Conservation (phyloP, 2,888 invertebrate species). For the Cosmopolites sordidus region DNA sequence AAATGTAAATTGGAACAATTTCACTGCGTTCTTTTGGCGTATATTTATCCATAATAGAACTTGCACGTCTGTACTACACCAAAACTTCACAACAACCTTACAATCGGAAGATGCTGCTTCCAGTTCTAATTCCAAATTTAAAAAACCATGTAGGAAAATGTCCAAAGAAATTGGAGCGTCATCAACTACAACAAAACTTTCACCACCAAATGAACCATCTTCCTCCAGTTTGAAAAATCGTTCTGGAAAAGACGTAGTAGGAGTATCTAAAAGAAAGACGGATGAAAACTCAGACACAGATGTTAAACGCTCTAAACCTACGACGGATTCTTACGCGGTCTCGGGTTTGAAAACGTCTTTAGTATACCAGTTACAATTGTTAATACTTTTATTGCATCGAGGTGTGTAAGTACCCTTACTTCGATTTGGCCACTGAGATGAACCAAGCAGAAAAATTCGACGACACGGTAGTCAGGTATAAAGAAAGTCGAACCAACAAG, state of each 20-base stretch:
- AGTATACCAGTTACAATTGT: conserved; percentile 14
- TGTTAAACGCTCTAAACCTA: background rate
- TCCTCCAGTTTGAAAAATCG: too few species aligned
- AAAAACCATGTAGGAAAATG: background rate
- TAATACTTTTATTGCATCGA: conserved; percentile 14
- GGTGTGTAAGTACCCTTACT: conserved; percentile 3
- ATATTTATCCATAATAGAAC: too few species aligned
- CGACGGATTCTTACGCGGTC: background rate
- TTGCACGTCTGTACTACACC: too few species aligned
- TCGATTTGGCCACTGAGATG: conserved; percentile 22
- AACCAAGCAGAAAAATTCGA: conserved; percentile 26
- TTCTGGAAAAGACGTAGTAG: too few species aligned
- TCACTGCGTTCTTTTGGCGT: too few species aligned
- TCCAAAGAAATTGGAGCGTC: too few species aligned
- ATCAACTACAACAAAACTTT: too few species aligned
- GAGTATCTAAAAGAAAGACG: too few species aligned
- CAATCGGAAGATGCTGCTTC: background rate
- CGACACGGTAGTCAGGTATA: conserved; percentile 20
- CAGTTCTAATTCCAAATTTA: too few species aligned
- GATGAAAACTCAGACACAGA: too few species aligned
- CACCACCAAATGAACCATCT: too few species aligned
- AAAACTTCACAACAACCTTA: background rate
- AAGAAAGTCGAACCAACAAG: background rate
- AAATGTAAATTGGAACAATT: too few species aligned
- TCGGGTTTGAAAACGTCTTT: conserved; percentile 14